These are phyloP conservation scores for Ursus arctos DNA, from an alignment of 2,113 vertebrate genomes.

Conservation along the genomic window DNA sequence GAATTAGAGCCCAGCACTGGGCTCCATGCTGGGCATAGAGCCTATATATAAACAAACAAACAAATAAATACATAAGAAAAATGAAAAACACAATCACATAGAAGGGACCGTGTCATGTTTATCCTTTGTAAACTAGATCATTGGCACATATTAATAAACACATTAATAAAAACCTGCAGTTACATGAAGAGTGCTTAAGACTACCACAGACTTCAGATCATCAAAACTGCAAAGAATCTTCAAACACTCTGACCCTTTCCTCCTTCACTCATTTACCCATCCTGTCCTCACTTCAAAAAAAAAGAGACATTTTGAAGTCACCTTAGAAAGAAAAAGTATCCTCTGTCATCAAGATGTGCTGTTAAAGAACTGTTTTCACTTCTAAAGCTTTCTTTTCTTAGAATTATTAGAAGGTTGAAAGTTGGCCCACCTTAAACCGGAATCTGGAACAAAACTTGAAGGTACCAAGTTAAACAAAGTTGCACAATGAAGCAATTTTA, in stretches of 20 bases:
- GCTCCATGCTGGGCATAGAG: background rate
- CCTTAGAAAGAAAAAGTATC: background rate
- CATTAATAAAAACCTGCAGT: background rate
- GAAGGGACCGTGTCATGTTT: background rate
- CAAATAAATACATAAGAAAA: background rate
- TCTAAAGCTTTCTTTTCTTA: constrained; percentile 69
- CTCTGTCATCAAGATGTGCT: background rate
- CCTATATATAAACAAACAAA: background rate
- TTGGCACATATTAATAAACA: background rate
- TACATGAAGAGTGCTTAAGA: background rate
- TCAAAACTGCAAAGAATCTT: constrained; percentile 49
- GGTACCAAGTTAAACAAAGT: constrained; percentile 74
- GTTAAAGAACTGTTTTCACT: constrained; percentile 64
- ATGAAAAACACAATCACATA: background rate
- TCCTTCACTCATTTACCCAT: background rate
- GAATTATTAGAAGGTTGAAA: constrained; percentile 69
- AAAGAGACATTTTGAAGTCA: constrained; percentile 1
- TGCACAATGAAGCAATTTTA: constrained; percentile 71
- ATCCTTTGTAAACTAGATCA: background rate
- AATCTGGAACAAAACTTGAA: constrained; percentile 68
- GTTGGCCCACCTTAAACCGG: constrained; percentile 67
- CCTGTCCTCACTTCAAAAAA: background rate
- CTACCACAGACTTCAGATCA: constrained; percentile 19
- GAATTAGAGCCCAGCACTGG: background rate
- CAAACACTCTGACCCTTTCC: background rate